phyloP scores from a whole-genome alignment of 2,888 invertebrate genomes.

The Cerceris ruficornis region DNA sequence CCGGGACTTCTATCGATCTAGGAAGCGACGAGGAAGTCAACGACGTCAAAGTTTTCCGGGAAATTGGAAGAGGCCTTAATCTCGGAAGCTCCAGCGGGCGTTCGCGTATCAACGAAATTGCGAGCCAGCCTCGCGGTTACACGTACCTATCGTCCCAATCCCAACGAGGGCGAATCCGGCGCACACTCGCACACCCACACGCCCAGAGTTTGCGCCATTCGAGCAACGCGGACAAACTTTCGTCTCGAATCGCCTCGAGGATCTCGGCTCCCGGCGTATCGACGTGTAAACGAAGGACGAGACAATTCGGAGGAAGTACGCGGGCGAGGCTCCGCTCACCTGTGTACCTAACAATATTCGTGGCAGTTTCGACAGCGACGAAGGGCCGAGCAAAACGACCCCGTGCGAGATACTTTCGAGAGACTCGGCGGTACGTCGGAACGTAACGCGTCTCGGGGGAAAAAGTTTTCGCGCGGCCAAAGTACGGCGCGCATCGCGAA shows the following conservation, averaged over 20 bases:
- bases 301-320: conserved; percentile 55
- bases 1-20: conserved; percentile 24
- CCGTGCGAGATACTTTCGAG: too few relatives aligned
- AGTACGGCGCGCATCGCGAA: too few relatives aligned
- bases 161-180: too few relatives aligned
- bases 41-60: conserved; percentile 29
- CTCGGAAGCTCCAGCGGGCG: conserved; percentile 9
- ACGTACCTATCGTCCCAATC: too few relatives aligned
- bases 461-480: too few relatives aligned
- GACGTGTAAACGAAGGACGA: conserved; percentile 68
- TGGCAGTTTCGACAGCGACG: too few relatives aligned
- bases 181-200: too few relatives aligned
- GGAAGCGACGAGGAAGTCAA: neutral
- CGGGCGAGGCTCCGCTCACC: conserved; percentile 13
- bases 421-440: too few relatives aligned
- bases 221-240: conserved; percentile 25
- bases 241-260: conserved; percentile 18
- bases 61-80: conserved; percentile 44
- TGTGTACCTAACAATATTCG: too few relatives aligned
- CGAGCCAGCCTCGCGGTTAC: conserved; percentile 13
- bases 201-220: too few relatives aligned
- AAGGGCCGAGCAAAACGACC: too few relatives aligned
- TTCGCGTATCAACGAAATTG: conserved; percentile 26
- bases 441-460: too few relatives aligned
- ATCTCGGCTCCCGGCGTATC: conserved; percentile 35